These are phyloP conservation scores for Phataginus tetradactyla DNA, from an alignment of 2,797 vertebrate genomes.

Conservation along the genomic window DNA sequence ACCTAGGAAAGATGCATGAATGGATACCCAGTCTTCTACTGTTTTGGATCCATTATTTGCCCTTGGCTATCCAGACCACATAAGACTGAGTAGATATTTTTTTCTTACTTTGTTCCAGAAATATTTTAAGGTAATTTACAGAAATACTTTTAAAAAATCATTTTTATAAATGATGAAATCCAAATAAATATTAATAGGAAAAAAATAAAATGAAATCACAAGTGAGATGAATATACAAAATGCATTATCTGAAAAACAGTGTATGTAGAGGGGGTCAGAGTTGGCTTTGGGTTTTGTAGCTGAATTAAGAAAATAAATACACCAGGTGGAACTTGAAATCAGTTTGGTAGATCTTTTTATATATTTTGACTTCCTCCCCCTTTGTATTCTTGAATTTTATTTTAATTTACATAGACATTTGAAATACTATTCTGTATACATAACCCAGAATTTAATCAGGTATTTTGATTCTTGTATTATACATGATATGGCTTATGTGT, in stretches of 20 bases:
- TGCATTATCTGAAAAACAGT: neutral
- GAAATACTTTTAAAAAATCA: conserved; percentile 18
- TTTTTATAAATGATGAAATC: neutral
- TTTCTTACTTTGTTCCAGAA: conserved; percentile 35
- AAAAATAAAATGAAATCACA: neutral
- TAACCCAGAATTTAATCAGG: neutral
- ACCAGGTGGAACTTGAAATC: neutral
- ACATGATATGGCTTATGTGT: neutral
- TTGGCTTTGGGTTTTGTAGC: neutral
- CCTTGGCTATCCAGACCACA: neutral
- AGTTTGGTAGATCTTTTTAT: neutral
- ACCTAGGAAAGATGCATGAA: neutral
- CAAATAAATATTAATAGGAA: neutral
- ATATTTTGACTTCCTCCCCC: neutral
- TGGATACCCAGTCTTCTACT: neutral
- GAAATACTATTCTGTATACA: neutral
- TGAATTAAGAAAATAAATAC: neutral
- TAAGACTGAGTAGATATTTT: neutral
- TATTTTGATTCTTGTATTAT: neutral
- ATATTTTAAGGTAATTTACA: conserved; percentile 14
- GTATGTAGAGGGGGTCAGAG: neutral
- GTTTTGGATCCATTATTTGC: neutral
- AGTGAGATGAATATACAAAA: neutral
- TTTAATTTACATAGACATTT: neutral
- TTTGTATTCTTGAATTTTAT: conserved; percentile 15